Base-by-base conservation (phyloP, 2,113 vertebrate species). In the Anseranas semipalmata region DNA sequence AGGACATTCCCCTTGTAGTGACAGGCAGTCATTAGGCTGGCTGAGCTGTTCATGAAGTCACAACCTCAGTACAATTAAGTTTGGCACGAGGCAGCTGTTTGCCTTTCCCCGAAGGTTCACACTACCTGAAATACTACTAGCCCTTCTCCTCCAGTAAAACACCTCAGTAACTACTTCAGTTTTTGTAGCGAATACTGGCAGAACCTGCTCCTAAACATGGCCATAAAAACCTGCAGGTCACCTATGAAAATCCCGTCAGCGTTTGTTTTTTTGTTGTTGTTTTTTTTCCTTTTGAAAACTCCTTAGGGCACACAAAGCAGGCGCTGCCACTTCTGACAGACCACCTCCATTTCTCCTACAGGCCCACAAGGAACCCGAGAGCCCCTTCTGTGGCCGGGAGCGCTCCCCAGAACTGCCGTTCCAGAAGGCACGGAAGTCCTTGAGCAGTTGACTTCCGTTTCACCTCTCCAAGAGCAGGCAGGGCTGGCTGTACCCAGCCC, bases 401-500 rank as follows among this genome's bases (percentile, higher is more conserved):
- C 15, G 2, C 35, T 7, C 32, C 22, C 43, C 66, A 6, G 8
- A 71, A 11, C 20, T 1, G 14, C 24, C 25, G 10, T 9, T 16
- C 35, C 4, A 1, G 20, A 16, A 58, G 13, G 21, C 41, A 12
- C 16, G 14, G 21, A 30, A 84, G 18, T 1, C 35, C 45, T 7
- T 8, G 8, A 39, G 56, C 4, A 56, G 3, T 9, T 13, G 8
- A 15, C 12, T 45, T 8, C 14, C 16, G 22, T 4, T 39, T 12
- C 30, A 5, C 18, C 32, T 78, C n/a, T 43, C 2, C 50, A 6
- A 13, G 43, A 55, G 48, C 62, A 6, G 32, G 21, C 19, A 21
- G 0, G 6, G 58, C 13, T 6, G 16, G 33, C 39, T 32, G 5
- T 0, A 50, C 1, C 28, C 46, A 2, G 3, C 3, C 4, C 0